phyloP scores from a whole-genome alignment of 2,113 vertebrate genomes.

The Tachuris rubrigastra region DNA sequence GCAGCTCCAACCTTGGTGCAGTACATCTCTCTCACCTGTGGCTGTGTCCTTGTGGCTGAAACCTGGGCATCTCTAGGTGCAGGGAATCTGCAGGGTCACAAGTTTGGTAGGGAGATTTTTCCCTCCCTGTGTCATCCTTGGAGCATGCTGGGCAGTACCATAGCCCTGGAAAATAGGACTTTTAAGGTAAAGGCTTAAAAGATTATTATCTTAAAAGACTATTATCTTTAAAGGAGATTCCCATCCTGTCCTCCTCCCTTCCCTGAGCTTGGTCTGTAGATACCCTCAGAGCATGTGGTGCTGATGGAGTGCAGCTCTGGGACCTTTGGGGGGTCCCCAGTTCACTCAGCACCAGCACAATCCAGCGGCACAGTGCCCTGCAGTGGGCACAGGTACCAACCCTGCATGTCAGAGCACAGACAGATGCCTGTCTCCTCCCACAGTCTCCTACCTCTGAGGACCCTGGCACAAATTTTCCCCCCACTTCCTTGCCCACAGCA shows the following conservation, averaged over 20 bases:
- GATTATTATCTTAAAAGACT: not conserved
- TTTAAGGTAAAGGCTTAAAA: not conserved
- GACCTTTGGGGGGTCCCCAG: not conserved
- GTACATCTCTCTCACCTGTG: rapidly evolving
- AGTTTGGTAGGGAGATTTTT: not conserved
- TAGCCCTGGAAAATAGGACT: not conserved
- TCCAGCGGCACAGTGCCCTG: not conserved
- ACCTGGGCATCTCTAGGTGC: not conserved
- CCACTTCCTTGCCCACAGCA: not conserved
- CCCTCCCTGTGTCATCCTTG: not conserved
- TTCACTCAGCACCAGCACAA: not conserved
- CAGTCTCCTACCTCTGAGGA: rapidly evolving
- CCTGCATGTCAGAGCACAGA: rapidly evolving
- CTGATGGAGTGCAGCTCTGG: not conserved
- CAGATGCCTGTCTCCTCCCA: not conserved
- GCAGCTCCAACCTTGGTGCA: rapidly evolving
- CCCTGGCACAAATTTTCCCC: not conserved
- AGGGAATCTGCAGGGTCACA: not conserved
- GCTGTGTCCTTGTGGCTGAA: rapidly evolving
- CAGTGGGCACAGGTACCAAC: not conserved
- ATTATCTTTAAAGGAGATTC: not conserved
- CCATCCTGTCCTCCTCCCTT: not conserved
- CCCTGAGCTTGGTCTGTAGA: not conserved
- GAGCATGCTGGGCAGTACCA: not conserved
- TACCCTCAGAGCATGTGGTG: rapidly evolving